Conservation (phyloP, 2,888 invertebrate species). For the Aporophyla nigra region DNA sequence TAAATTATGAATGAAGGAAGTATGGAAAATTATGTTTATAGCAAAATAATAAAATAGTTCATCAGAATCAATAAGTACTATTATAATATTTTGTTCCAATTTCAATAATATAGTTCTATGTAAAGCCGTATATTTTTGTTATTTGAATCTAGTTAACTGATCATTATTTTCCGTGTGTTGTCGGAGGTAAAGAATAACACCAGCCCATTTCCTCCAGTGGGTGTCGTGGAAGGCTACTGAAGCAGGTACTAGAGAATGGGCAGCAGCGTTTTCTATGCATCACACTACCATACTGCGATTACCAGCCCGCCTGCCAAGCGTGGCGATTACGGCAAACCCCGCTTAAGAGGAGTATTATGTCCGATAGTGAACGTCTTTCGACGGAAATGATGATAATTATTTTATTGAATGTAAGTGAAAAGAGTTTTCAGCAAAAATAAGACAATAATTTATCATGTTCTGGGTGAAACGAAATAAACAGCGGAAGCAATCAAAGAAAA, state of each 20-base stretch:
- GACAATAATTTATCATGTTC: background rate
- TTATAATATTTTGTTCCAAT: background rate
- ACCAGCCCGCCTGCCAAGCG: no score
- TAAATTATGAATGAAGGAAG: background rate
- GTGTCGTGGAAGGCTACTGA: no score
- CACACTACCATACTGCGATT: no score
- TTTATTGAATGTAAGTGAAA: background rate
- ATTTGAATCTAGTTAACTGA: background rate
- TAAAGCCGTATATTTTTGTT: background rate
- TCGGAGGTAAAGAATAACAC: no score
- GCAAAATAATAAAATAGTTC: background rate
- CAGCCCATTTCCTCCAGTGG: no score
- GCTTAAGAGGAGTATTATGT: no score
- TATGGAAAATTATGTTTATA: background rate
- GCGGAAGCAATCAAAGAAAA: slow-evolving; percentile 27
- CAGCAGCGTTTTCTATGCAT: no score
- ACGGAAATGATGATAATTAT: no score
- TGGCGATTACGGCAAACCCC: no score
- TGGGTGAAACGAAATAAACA: slow-evolving; percentile 9
- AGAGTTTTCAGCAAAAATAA: background rate
- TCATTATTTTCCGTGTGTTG: background rate
- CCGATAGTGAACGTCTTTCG: no score
- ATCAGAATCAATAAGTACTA: no score
- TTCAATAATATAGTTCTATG: background rate
- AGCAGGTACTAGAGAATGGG: no score